Percentiles rank a stretch among this genome's conserved stretches.
Evolutionary conservation across 1,140 invertebrate species (phyloP).

Genomic region (Caenorhabditis brenneri): DNA sequence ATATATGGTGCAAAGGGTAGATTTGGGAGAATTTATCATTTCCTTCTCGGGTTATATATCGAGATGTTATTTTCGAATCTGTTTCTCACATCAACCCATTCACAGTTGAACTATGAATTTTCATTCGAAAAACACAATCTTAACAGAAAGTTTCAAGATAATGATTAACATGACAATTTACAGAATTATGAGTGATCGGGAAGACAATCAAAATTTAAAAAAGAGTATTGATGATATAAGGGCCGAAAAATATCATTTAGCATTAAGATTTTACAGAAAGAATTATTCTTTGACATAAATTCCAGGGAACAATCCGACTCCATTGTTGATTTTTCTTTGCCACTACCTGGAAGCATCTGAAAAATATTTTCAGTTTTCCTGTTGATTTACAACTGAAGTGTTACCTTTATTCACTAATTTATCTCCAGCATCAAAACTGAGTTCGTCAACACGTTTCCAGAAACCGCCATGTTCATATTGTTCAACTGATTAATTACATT

Average conservation of each 20-base stretch:
- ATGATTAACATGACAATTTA: background rate
- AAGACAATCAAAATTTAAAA: background rate
- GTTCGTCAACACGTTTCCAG: constrained; percentile 75
- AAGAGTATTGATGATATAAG: background rate
- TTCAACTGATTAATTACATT: constrained; percentile 31
- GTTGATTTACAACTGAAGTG: background rate
- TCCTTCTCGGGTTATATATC: too few relatives aligned
- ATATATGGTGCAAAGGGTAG: too few relatives aligned
- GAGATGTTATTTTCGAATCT: too few relatives aligned
- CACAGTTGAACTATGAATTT: background rate
- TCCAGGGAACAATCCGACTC: constrained; percentile 77
- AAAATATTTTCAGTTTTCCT: background rate
- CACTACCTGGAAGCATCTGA: constrained; percentile 80
- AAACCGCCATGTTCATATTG: background rate
- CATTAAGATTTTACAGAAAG: background rate
- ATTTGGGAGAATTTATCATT: too few relatives aligned
- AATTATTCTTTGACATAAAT: constrained; percentile 77
- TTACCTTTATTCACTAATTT: constrained; percentile 77
- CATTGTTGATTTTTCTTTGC: constrained; percentile 75
- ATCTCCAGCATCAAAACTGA: constrained; percentile 77
- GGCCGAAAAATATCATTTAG: background rate
- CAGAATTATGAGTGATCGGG: background rate
- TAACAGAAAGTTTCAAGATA: too few relatives aligned
- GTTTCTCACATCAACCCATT: too few relatives aligned
- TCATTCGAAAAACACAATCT: background rate